phyloP scores from a whole-genome alignment of 1,140 invertebrate species.

The Brachystomella parvula region DNA sequence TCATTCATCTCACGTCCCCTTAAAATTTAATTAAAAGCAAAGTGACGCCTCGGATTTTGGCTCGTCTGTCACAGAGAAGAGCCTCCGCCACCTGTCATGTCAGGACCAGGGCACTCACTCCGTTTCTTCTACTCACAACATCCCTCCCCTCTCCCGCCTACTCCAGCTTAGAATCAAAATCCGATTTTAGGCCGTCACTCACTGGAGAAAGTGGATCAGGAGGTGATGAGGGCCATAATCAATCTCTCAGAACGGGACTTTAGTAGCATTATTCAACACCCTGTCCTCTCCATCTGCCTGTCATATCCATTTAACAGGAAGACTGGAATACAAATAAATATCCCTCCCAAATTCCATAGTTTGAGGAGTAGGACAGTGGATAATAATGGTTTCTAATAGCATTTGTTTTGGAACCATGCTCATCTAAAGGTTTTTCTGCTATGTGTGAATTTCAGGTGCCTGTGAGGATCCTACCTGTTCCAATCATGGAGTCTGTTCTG shows the following conservation, averaged over 20 bases:
- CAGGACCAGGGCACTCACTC: not conserved
- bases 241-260: too few species aligned
- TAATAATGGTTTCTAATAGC: too few species aligned
- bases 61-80: not conserved
- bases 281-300: too few species aligned
- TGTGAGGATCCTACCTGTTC: slow-evolving; percentile 81
- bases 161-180: not conserved
- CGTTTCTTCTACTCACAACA: not conserved
- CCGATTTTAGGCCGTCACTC: slow-evolving; percentile 1
- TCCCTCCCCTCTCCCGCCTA: too few species aligned
- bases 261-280: not conserved
- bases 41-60: slow-evolving; percentile 18
- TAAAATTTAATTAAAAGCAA: slow-evolving; percentile 37
- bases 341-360: too few species aligned
- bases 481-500: slow-evolving; percentile 81
- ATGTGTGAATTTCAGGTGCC: slow-evolving; percentile 58
- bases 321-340: too few species aligned
- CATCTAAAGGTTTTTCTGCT: too few species aligned
- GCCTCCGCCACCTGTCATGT: not conserved
- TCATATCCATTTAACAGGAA: too few species aligned
- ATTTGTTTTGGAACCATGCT: too few species aligned
- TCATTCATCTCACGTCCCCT: slow-evolving; percentile 29
- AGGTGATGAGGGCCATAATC: slow-evolving; percentile 1
- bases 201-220: not conserved
- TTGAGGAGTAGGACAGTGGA: too few species aligned